Evolutionary conservation across 1,140 invertebrate species (phyloP).

Genomic region (Thaumatotibia leucotreta): DNA sequence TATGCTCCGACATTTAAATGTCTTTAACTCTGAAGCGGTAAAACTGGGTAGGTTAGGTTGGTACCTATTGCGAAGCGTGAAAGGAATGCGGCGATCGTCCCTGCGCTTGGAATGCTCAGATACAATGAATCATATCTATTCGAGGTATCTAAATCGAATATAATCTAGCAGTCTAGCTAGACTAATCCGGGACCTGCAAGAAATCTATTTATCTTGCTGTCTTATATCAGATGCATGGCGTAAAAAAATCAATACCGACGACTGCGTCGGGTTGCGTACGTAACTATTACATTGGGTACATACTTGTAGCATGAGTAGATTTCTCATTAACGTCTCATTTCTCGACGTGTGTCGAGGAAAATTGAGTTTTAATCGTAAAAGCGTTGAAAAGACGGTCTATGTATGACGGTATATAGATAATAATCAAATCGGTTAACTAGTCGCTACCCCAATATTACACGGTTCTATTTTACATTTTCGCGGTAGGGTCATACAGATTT

Average conservation of each 20-base stretch:
- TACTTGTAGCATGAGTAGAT: background rate
- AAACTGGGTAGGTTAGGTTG: slow-evolving; percentile 18
- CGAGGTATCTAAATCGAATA: background rate
- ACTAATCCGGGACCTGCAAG: background rate
- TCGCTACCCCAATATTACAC: too few relatives aligned
- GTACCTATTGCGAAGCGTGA: slow-evolving; percentile 36
- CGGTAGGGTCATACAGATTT: too few relatives aligned
- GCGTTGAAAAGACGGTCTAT: background rate
- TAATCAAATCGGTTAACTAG: too few relatives aligned
- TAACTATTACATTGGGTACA: background rate
- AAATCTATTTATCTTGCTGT: too few relatives aligned
- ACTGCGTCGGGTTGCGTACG: too few relatives aligned
- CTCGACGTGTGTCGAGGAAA: background rate
- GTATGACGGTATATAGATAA: too few relatives aligned
- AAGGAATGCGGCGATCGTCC: slow-evolving; percentile 47
- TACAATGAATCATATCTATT: slow-evolving; percentile 10
- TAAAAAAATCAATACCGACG: too few relatives aligned
- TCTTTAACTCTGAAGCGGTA: slow-evolving; percentile 17
- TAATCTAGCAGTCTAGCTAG: slow-evolving; percentile 1
- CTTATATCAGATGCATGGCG: background rate
- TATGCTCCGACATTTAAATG: slow-evolving; percentile 42
- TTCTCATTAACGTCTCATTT: slow-evolving; percentile 7
- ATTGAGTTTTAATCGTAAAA: background rate
- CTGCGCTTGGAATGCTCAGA: slow-evolving; percentile 23
- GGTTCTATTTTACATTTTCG: too few relatives aligned